Percentiles rank a stretch among this genome's conserved stretches.
phyloP scores from a whole-genome alignment of 1,140 invertebrate genomes.

The Drosophila tani region DNA sequence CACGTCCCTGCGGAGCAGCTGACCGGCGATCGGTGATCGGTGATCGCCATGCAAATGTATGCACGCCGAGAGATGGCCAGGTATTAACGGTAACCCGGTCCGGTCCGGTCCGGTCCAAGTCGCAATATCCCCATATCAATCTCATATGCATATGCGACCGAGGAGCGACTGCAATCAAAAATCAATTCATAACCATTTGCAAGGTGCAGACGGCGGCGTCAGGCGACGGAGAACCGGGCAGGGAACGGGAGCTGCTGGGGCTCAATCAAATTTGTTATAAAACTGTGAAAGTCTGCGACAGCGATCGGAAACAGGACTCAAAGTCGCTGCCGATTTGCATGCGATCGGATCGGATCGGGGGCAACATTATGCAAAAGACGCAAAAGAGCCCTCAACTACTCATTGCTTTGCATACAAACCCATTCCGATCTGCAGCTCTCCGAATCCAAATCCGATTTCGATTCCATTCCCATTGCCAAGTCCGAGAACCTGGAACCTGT shows the following conservation, averaged over 20 bases:
- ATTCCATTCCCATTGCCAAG: slow-evolving; percentile 14
- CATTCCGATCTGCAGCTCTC: slow-evolving; percentile 14
- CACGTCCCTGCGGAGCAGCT: slow-evolving; percentile 4
- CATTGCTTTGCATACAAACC: slow-evolving; percentile 64
- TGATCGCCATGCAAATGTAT: slow-evolving; percentile 46
- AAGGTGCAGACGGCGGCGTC: slow-evolving; percentile 70
- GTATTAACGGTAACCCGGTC: slow-evolving; percentile 52
- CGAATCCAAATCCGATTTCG: background rate
- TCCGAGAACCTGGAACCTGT: slow-evolving; percentile 11
- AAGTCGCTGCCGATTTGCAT: slow-evolving; percentile 74
- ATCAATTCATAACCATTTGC: slow-evolving; percentile 84
- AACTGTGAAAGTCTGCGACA: slow-evolving; percentile 81
- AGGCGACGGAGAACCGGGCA: slow-evolving; percentile 19
- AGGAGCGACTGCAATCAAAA: slow-evolving; percentile 73
- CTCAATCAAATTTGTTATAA: slow-evolving; percentile 84
- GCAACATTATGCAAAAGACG: slow-evolving; percentile 67
- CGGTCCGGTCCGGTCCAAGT: background rate
- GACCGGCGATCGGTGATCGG: slow-evolving; percentile 11
- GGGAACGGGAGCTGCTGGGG: slow-evolving; percentile 29
- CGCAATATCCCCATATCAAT: slow-evolving; percentile 28
- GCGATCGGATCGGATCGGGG: slow-evolving; percentile 34
- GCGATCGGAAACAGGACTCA: slow-evolving; percentile 82
- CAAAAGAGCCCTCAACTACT: slow-evolving; percentile 4
- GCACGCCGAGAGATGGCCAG: slow-evolving; percentile 8
- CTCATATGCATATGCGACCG: slow-evolving; percentile 51